phyloP scores from a whole-genome alignment of 2,113 vertebrate genomes.

The Nothoprocta pentlandii region DNA sequence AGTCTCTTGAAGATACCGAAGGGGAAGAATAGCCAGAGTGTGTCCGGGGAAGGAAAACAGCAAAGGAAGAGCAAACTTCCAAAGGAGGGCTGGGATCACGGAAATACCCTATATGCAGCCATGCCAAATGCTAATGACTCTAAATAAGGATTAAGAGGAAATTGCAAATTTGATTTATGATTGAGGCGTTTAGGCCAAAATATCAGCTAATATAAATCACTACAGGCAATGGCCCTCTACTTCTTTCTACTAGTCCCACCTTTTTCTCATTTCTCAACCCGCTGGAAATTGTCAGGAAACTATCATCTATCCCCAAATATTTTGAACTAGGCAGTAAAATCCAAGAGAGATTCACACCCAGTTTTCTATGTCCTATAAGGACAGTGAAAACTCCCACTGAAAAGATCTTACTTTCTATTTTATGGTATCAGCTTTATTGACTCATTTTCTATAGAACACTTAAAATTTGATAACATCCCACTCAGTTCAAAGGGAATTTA shows the following conservation, averaged over 20 bases:
- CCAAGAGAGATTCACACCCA: not conserved
- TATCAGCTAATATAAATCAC: not conserved
- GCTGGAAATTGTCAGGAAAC: not conserved
- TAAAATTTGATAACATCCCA: constrained; percentile 30
- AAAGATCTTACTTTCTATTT: not conserved
- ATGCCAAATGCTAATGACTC: not conserved
- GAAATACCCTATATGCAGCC: not conserved
- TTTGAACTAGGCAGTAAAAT: not conserved
- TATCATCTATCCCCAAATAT: not conserved
- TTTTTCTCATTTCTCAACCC: not conserved
- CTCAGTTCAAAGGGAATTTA: constrained; percentile 25
- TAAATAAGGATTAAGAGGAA: constrained; percentile 17
- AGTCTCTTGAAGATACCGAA: not conserved
- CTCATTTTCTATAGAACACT: constrained; percentile 31
- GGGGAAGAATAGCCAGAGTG: not conserved
- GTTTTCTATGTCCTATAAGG: not conserved
- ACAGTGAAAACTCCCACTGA: not conserved
- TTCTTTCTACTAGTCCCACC: not conserved
- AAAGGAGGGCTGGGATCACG: not conserved
- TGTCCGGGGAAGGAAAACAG: not conserved
- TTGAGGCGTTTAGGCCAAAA: not conserved
- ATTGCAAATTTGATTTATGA: constrained; percentile 14
- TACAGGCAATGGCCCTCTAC: not conserved
- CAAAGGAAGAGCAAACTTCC: not conserved
- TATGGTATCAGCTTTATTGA: constrained; percentile 20